Evolutionary conservation across 2,113 vertebrate genomes (phyloP), one percentile per base, ranked within the genome.

Genomic region (Dryoscopus gambensis): DNA sequence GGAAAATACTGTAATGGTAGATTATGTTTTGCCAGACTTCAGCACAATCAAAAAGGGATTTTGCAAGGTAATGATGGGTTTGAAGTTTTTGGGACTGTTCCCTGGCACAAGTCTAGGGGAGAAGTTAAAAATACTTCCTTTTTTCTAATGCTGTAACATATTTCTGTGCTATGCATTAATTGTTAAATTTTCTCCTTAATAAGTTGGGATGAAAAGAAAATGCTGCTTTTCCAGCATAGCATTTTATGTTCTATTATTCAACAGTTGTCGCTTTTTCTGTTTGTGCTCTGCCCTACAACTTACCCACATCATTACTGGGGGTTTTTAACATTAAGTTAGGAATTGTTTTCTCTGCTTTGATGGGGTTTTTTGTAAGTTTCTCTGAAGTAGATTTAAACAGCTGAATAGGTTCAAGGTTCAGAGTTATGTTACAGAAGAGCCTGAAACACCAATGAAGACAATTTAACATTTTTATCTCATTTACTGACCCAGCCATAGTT

Each of bases 11-110:
- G 98, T 98, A 70, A 99, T 99, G 99, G 98, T 98, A 93, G 99
- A 99, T 96, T 99, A 99, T 77, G 99, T 99, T 89, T 98, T 99
- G 85, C 99, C 99, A 93, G 99, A 99, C 96, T 99, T 99, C 97
- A 99, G 99, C 97, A 98, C 99, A 94, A 99, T 99, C 91, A 99
- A 99, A 97, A 99, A 99, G 90, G 99, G 99, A 30, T 99, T 99
- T 98, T 99, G 99, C 97, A 99, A 99, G 99, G 99, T 99, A 98
- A 96, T 44, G 28, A 20, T 24, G 11, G 16, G n/a, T 94, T 52
- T 67, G 17, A 92, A 84, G 18, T 27, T 77, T 73, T 89, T 78
- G 49, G 1, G 28, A 49, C 14, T 71, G 13, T 57, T 79, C 7
- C 30, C 27, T 11, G 47, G 50, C 37, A 46, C 17, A 81, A 57